Conservation (phyloP, 2,888 invertebrate genomes). For the Blera fallax region DNA sequence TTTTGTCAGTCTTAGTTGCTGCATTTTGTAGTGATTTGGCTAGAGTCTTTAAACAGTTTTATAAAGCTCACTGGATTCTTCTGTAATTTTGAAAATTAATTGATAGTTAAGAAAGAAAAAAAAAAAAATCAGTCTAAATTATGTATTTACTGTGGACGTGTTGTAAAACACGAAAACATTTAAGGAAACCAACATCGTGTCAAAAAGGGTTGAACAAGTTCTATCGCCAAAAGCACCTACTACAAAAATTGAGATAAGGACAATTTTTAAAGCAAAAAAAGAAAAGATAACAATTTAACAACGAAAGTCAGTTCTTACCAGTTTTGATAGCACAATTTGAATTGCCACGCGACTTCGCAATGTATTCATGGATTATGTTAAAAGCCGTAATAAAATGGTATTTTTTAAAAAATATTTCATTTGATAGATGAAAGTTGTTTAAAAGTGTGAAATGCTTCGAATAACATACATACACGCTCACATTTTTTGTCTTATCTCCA, state of each 20-base stretch:
- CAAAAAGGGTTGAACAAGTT: neutral
- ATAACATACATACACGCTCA: neutral
- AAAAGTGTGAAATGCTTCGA: neutral
- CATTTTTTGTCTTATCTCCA: neutral
- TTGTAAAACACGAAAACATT: neutral
- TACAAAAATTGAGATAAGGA: neutral
- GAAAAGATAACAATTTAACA: neutral
- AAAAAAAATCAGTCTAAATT: too few species aligned
- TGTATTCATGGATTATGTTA: neutral
- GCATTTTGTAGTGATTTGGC: too few species aligned
- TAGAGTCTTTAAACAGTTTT: too few species aligned
- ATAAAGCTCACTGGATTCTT: too few species aligned
- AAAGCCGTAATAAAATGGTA: neutral
- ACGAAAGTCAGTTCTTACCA: neutral
- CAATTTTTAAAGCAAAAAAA: neutral
- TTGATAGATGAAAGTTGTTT: neutral
- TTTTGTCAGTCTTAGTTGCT: too few species aligned
- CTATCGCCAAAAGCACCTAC: neutral
- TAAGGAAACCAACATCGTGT: neutral
- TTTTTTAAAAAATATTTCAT: too few species aligned
- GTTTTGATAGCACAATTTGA: neutral
- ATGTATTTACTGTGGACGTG: neutral
- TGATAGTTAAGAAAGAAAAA: too few species aligned
- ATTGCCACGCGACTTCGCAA: neutral
- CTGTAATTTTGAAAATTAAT: too few species aligned